Percentiles rank a stretch among this genome's conserved stretches.
phyloP scores from a whole-genome alignment of 2,113 vertebrate genomes.

The Machaerirhynchus nigripectus region DNA sequence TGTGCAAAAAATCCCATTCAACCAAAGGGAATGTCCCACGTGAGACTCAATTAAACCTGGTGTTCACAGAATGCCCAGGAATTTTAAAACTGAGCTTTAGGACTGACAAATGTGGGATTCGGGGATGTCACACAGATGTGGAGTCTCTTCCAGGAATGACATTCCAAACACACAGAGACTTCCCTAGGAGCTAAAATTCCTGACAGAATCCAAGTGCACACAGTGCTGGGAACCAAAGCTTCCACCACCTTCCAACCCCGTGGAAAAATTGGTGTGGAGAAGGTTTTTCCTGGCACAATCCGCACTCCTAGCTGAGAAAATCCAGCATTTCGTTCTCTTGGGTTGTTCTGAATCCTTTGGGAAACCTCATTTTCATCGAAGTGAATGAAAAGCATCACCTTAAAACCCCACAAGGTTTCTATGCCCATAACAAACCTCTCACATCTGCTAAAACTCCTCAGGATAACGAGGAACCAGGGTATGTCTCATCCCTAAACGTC shows the following conservation, averaged over 20 bases:
- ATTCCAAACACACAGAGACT: neutral
- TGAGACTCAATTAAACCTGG: neutral
- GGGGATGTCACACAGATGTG: rapidly evolving
- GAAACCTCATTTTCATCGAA: neutral
- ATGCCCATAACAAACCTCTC: neutral
- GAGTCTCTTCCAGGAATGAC: neutral
- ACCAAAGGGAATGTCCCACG: rapidly evolving
- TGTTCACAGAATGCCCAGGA: neutral
- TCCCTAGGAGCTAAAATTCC: neutral
- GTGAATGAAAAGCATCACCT: neutral
- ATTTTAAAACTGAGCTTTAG: neutral
- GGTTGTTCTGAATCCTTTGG: neutral
- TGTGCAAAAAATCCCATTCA: neutral
- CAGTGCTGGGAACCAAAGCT: neutral
- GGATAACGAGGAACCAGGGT: neutral
- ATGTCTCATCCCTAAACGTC: too few species aligned
- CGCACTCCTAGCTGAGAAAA: neutral
- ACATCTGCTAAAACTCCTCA: neutral
- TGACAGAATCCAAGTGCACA: neutral
- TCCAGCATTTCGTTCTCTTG: neutral
- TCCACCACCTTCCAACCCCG: neutral
- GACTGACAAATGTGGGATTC: neutral
- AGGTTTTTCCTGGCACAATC: neutral
- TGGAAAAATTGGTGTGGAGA: neutral
- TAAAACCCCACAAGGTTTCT: neutral